These are phyloP conservation scores for Aphelenchoides besseyi DNA, from an alignment of 1,140 invertebrate genomes.

Conservation along the genomic window DNA sequence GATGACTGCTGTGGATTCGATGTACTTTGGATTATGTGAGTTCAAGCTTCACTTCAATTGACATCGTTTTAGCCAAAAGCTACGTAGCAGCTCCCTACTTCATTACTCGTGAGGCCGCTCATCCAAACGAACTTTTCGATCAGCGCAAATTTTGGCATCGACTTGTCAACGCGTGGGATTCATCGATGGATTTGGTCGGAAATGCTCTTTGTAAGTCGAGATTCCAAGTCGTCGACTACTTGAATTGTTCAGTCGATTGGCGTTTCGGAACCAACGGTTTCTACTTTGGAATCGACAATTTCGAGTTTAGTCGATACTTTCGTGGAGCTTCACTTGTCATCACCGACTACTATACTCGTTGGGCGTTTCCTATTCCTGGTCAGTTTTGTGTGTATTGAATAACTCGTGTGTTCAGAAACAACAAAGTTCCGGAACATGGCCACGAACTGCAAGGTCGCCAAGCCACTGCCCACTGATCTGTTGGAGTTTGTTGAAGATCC, in stretches of 20 bases:
- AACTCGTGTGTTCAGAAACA: not conserved
- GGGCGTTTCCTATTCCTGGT: conserved; percentile 7
- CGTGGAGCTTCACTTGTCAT: not conserved
- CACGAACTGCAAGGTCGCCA: not conserved
- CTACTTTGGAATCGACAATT: not conserved
- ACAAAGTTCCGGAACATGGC: not conserved
- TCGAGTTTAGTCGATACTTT: not conserved
- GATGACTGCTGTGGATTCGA: not conserved
- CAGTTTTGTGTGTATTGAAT: not conserved
- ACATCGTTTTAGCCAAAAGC: not conserved
- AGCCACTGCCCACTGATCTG: conserved; percentile 7
- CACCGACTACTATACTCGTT: conserved; percentile 9
- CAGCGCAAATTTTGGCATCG: not conserved
- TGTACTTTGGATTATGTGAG: conserved; percentile 3
- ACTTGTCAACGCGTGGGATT: not conserved
- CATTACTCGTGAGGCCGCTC: not conserved
- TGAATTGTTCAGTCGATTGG: not conserved
- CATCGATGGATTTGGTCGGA: not conserved
- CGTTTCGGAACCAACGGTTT: not conserved
- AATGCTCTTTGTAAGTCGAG: not conserved
- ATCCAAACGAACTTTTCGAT: not conserved
- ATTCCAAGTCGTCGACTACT: not conserved
- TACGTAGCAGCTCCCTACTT: not conserved
- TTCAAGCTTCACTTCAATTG: not conserved
- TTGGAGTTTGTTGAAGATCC: conserved; percentile 16